A percentile compares a stretch with the other conserved stretches of the same genome.
Evolutionary conservation across 2,797 vertebrate species (phyloP).

Genomic region (Orestias chungarensis): DNA sequence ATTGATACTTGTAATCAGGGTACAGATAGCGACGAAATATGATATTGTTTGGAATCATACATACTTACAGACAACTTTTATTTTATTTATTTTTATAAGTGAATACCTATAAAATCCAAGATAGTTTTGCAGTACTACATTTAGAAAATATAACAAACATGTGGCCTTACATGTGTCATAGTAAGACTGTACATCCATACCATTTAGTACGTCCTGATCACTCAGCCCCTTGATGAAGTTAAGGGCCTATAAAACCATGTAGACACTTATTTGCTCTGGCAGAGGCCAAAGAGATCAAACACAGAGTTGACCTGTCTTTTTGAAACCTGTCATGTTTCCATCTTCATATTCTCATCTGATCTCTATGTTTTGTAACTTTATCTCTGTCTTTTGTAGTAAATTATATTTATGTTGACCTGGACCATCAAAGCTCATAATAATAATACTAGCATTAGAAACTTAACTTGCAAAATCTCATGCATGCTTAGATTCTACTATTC

Average conservation of each 20-base stretch:
- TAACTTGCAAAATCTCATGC: neutral
- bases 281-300: constrained; percentile 73
- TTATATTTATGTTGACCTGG: neutral
- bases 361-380: neutral
- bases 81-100: no score
- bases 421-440: neutral
- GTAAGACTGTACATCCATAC: neutral
- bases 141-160: neutral
- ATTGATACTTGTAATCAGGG: no score
- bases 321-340: constrained; percentile 39
- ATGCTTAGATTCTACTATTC: constrained; percentile 18
- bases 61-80: no score
- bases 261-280: constrained; percentile 88
- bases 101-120: no score
- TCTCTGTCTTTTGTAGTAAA: neutral
- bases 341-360: constrained; percentile 8
- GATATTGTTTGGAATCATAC: no score
- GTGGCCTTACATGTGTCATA: neutral
- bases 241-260: constrained; percentile 70
- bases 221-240: constrained; percentile 29
- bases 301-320: constrained; percentile 53
- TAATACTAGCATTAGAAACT: neutral
- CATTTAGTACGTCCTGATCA: constrained; percentile 16
- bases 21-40: no score
- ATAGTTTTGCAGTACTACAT: neutral